These are phyloP conservation scores for Clupea harengus DNA, from an alignment of 2,113 vertebrate species.

Conservation along the genomic window DNA sequence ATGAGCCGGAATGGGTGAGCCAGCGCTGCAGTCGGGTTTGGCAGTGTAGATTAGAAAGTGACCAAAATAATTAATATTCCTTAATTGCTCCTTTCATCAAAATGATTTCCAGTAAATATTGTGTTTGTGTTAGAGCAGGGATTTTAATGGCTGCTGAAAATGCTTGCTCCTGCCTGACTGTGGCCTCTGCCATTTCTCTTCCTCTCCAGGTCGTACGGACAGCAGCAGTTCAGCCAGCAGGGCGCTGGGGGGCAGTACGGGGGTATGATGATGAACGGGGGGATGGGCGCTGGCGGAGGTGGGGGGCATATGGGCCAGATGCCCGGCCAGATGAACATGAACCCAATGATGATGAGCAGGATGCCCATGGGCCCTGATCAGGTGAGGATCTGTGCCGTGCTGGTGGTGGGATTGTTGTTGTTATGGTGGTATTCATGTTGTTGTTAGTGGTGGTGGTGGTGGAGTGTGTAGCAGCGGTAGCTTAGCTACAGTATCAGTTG, in stretches of 20 bases:
- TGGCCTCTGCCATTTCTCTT: not conserved
- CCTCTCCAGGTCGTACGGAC: slow-evolving; percentile 80
- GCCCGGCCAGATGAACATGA: slow-evolving; percentile 81
- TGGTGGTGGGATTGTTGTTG: not conserved
- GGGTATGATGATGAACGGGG: slow-evolving; percentile 85
- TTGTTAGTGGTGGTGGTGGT: not conserved
- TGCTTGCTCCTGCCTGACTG: not conserved
- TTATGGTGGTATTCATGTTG: not conserved
- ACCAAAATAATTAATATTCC: not conserved
- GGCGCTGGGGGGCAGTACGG: slow-evolving; percentile 76
- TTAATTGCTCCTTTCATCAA: not conserved
- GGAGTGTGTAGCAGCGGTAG: not conserved
- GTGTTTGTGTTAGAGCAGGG: not conserved
- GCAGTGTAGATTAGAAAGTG: not conserved
- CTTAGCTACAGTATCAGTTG: not conserved
- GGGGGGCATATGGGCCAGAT: slow-evolving; percentile 71
- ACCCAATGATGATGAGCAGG: slow-evolving; percentile 78
- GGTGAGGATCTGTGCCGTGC: slow-evolving; percentile 61
- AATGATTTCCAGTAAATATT: not conserved
- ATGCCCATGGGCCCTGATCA: slow-evolving; percentile 87
- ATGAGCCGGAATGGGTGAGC: slow-evolving; percentile 83
- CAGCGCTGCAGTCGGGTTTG: not conserved
- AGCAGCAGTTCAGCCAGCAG: slow-evolving; percentile 87
- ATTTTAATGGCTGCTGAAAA: not conserved
- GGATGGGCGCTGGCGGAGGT: slow-evolving; percentile 64